A percentile compares a stretch with the other conserved stretches of the same genome.
Evolutionary conservation across 2,113 vertebrate genomes (phyloP).

Genomic region (Corydoras maculifer): DNA sequence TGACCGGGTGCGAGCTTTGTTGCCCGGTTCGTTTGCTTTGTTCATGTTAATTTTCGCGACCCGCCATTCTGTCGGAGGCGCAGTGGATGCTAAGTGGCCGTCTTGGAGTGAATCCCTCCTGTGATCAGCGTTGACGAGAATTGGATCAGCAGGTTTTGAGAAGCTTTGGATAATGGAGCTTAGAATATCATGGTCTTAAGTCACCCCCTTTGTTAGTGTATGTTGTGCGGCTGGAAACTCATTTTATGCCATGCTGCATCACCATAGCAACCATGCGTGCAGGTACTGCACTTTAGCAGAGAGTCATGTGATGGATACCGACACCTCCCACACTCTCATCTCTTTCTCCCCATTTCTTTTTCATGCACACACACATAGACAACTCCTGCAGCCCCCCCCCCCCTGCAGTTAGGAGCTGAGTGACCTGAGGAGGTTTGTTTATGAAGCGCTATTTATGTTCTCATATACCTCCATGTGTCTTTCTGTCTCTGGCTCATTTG

Average conservation of each 20-base stretch:
- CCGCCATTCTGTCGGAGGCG: constrained; percentile 44
- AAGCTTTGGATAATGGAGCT: constrained; percentile 56
- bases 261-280: constrained; percentile 68
- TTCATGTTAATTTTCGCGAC: constrained; percentile 43
- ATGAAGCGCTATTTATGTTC: constrained; percentile 36
- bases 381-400: background rate
- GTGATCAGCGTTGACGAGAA: constrained; percentile 53
- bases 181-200: constrained; percentile 55
- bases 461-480: constrained; percentile 33
- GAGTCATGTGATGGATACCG: constrained; percentile 58
- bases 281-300: constrained; percentile 56
- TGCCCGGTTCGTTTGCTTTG: constrained; percentile 41
- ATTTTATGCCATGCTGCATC: constrained; percentile 59
- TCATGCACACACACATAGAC: constrained; percentile 2
- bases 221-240: constrained; percentile 58
- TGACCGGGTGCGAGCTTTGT: constrained; percentile 52
- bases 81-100: constrained; percentile 48
- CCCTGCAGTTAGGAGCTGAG: constrained; percentile 32
- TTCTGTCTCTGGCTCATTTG: constrained; percentile 36
- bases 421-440: constrained; percentile 40
- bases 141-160: constrained; percentile 56
- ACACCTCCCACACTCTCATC: constrained; percentile 31
- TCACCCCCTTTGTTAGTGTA: constrained; percentile 60
- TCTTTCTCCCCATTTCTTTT: background rate
- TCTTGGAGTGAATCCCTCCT: constrained; percentile 53